Conservation (phyloP, 2,888 invertebrate genomes). For the Hirtodrosophila histrioides region DNA sequence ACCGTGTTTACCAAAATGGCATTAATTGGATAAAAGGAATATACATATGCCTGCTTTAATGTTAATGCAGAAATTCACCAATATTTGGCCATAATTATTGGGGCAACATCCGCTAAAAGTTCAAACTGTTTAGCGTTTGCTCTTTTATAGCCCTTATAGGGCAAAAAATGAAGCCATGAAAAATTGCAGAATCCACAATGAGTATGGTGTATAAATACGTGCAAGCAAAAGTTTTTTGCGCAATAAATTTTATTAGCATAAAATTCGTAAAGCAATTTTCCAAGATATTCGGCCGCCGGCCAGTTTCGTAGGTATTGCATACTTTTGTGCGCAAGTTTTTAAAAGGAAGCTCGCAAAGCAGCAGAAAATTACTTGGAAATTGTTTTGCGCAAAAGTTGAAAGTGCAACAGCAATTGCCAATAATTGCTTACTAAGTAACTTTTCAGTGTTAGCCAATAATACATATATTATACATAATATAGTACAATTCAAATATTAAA, state of each 20-base stretch:
- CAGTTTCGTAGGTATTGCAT: constrained; percentile 35
- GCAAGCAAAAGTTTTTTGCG: constrained; percentile 47
- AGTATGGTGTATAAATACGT: constrained; percentile 39
- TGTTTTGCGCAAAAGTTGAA: constrained; percentile 3
- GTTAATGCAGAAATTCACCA: constrained; percentile 13
- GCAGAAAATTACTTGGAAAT: constrained; percentile 2
- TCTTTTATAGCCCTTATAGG: constrained; percentile 12
- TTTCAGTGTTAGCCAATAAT: no score
- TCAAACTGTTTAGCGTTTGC: constrained; percentile 52
- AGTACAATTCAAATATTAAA: no score
- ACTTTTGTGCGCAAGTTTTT: constrained; percentile 19
- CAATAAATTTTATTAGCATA: constrained; percentile 68
- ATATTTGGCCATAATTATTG: constrained; percentile 40
- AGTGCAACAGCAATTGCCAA: constrained; percentile 10
- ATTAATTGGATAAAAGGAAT: constrained; percentile 20
- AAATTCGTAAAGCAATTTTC: constrained; percentile 56
- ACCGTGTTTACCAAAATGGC: constrained; percentile 15
- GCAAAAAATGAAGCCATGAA: constrained; percentile 6
- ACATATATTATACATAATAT: no score
- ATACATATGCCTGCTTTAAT: constrained; percentile 4
- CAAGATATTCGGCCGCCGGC: constrained; percentile 47
- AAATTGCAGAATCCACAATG: constrained; percentile 53
- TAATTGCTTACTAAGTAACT: neutral
- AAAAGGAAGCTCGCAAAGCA: constrained; percentile 1
- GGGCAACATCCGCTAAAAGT: constrained; percentile 33